These are phyloP conservation scores for Chloroceryle inda DNA, from an alignment of 2,797 vertebrate species.

Conservation along the genomic window DNA sequence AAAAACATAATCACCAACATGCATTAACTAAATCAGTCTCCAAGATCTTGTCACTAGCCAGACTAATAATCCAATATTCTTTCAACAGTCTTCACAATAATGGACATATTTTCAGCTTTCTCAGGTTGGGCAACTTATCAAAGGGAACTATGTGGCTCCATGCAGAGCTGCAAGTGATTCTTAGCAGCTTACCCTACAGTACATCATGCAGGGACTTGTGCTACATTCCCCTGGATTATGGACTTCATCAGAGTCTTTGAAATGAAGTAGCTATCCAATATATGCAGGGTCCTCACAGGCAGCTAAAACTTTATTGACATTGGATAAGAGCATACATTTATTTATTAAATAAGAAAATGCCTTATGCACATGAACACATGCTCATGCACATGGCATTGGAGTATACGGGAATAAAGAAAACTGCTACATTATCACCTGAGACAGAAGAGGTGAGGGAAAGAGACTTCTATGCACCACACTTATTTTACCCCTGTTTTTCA, in stretches of 20 bases:
- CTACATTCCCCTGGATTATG: conserved; percentile 64
- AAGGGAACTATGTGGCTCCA: conserved; percentile 65
- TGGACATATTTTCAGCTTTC: conserved; percentile 75
- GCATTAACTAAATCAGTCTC: background rate
- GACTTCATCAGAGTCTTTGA: conserved; percentile 68
- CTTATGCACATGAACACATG: background rate
- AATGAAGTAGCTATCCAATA: conserved; percentile 60
- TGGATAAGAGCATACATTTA: conserved; percentile 40
- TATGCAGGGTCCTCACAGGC: conserved; percentile 11
- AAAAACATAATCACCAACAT: background rate
- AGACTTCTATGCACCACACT: background rate
- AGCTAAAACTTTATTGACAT: conserved; percentile 54
- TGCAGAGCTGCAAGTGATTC: conserved; percentile 73
- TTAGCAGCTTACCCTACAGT: conserved; percentile 53
- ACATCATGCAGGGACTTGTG: conserved; percentile 57
- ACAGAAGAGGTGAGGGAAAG: conserved; percentile 5
- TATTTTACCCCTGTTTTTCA: conserved; percentile 62
- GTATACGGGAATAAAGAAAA: conserved; percentile 50
- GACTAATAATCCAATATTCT: conserved; percentile 16
- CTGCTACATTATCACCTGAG: conserved; percentile 33
- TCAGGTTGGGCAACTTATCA: conserved; percentile 61
- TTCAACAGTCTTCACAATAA: conserved; percentile 53
- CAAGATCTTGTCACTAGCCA: background rate
- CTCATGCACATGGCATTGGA: background rate
- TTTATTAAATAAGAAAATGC: conserved; percentile 45